Evolutionary conservation across 1,140 invertebrate species (phyloP), one percentile per base, ranked within the genome.

Genomic region (Lucilia sericata): DNA sequence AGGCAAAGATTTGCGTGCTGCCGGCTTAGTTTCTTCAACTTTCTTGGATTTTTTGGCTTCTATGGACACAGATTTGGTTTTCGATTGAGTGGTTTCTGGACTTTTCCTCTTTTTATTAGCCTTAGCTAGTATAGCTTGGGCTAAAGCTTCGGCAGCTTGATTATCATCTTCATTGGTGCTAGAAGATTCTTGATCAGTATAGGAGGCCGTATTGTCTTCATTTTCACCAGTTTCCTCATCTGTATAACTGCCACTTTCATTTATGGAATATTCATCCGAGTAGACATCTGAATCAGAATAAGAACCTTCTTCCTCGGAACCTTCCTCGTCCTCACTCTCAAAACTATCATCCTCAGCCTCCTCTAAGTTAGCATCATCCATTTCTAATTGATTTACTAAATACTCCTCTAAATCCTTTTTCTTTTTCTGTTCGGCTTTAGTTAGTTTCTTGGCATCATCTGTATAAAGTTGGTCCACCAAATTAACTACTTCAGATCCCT

Each of bases 331-430:
- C 42, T 78, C 83, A 42, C 21, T 55, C 21, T 60, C 42, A 30
- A 34, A 76, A 21, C 19, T 60, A 13, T 19, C 21, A 51, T 49
- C n/a, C 1, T 49, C 82, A 17, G 19, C 82, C n/a, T 80, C 82
- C 10, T 82, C 65, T 9, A 25, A 5, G 8, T n/a, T 74, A 5
- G 34, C 34, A 14, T 74, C 85, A 83, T 80, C 49, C 3, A 25
- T 60, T 21, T 84, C 80, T 70, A 85, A 17, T 49, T 85, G 55
- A 19, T 65, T 47, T 2, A 81, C 60, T 8, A 85, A 42, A 21
- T 85, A 85, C 0, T 83, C 65, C 8, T 85, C 76, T 25, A 85
- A 36, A 17, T 85, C 55, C 14, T 83, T n/a, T 55, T 85, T 85
- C 17, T 82, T 83, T 76, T 83, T 85, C 12, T 83, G 55, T 34